Conservation (phyloP, 2,888 invertebrate species). For the Sicus ferrugineus region DNA sequence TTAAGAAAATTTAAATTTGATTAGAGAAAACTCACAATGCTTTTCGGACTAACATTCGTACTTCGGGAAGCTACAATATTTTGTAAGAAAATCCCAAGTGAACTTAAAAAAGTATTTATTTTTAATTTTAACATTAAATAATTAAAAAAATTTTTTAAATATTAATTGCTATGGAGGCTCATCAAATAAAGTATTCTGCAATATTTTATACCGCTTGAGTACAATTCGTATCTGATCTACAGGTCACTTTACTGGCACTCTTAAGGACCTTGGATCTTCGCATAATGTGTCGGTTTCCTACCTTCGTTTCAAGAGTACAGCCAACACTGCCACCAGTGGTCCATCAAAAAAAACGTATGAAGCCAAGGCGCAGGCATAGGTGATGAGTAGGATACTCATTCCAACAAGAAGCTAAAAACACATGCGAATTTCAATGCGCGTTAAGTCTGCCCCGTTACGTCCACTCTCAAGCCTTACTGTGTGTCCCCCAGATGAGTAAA, state of each 20-base stretch:
- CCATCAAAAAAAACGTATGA: conserved; percentile 70
- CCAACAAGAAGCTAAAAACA: conserved; percentile 67
- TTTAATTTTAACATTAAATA: no score
- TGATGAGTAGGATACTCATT: conserved; percentile 66
- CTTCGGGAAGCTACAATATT: no score
- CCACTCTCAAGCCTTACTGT: conserved; percentile 61
- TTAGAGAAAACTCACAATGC: no score
- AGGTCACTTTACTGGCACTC: no score
- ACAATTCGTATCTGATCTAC: not conserved
- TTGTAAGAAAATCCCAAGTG: no score
- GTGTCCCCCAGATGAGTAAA: conserved; percentile 65
- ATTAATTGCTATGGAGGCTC: not conserved
- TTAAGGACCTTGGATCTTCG: no score
- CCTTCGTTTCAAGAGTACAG: conserved; percentile 22
- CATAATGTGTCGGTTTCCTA: not conserved
- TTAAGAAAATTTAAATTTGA: no score
- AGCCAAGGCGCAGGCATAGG: conserved; percentile 64
- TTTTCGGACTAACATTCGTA: no score
- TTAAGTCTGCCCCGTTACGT: no score
- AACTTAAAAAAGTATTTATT: no score
- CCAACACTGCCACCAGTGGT: conserved; percentile 67
- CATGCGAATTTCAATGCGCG: conserved; percentile 13
- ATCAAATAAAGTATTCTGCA: not conserved
- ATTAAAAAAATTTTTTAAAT: not conserved
- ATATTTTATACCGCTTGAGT: not conserved